These are phyloP conservation scores for Daboia siamensis DNA, from an alignment of 2,113 vertebrate species.

Conservation along the genomic window DNA sequence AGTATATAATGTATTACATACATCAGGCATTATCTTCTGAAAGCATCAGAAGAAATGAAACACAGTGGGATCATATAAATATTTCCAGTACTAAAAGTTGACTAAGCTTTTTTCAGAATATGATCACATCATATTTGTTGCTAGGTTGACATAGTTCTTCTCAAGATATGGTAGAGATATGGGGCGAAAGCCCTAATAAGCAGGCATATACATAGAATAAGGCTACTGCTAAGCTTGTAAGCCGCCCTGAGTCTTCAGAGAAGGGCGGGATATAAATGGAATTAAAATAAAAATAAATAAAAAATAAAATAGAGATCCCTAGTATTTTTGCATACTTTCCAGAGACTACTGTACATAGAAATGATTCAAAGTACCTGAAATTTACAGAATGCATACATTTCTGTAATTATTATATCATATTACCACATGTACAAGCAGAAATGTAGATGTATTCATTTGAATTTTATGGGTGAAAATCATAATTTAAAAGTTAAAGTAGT, in stretches of 20 bases:
- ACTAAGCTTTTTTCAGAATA: background rate
- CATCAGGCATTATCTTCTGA: background rate
- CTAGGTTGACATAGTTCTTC: background rate
- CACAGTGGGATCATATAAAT: background rate
- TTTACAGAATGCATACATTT: background rate
- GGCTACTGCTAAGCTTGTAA: too few relatives aligned
- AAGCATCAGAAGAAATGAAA: background rate
- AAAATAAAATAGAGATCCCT: too few relatives aligned
- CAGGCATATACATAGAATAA: too few relatives aligned
- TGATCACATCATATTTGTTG: background rate
- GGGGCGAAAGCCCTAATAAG: too few relatives aligned
- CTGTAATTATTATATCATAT: background rate
- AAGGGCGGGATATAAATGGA: too few relatives aligned
- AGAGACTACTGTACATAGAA: background rate
- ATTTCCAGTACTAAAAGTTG: background rate
- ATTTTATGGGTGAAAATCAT: background rate
- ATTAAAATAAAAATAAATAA: too few relatives aligned
- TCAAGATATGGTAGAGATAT: background rate
- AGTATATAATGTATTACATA: background rate
- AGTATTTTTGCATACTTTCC: background rate
- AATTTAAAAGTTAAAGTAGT: background rate
- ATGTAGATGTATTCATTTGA: rapidly evolving
- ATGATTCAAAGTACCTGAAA: background rate
- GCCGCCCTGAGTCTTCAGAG: too few relatives aligned
- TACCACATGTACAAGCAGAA: background rate